Evolutionary conservation across 2,797 vertebrate species (phyloP).

Genomic region (Sphenopsis melanotis): DNA sequence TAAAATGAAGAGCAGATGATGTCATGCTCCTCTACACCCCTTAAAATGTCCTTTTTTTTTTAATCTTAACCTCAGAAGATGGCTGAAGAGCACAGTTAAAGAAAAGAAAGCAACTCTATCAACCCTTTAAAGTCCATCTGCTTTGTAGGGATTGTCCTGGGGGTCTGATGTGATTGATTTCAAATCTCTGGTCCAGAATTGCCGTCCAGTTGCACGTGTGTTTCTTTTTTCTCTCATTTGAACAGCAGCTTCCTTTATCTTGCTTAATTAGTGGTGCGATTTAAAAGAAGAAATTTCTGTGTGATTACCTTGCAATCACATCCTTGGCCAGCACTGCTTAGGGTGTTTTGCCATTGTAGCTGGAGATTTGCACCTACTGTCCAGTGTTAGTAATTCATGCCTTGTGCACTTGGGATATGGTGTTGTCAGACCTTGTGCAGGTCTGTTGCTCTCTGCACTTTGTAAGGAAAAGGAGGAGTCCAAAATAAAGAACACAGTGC

Average conservation of each 20-base stretch:
- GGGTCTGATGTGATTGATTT: neutral
- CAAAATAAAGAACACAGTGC: neutral
- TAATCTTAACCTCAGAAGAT: neutral
- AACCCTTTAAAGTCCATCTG: neutral
- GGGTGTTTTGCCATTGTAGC: neutral
- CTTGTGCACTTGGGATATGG: neutral
- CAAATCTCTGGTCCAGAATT: neutral
- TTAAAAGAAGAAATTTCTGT: neutral
- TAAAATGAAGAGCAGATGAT: conserved; percentile 44
- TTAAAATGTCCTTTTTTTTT: neutral
- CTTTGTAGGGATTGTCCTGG: neutral
- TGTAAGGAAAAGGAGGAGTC: neutral
- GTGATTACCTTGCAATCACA: neutral
- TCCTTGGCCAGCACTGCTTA: neutral
- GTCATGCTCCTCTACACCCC: neutral
- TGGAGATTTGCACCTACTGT: neutral
- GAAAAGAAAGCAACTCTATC: neutral
- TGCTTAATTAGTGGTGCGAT: neutral
- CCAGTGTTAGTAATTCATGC: neutral
- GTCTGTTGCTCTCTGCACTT: neutral
- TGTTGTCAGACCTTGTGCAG: neutral
- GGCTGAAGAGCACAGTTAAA: neutral
- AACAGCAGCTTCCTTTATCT: neutral
- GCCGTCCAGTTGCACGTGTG: neutral
- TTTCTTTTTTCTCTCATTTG: neutral